These are phyloP conservation scores for Antechinus stuartii DNA, from an alignment of 2,113 vertebrate species.

Conservation along the genomic window DNA sequence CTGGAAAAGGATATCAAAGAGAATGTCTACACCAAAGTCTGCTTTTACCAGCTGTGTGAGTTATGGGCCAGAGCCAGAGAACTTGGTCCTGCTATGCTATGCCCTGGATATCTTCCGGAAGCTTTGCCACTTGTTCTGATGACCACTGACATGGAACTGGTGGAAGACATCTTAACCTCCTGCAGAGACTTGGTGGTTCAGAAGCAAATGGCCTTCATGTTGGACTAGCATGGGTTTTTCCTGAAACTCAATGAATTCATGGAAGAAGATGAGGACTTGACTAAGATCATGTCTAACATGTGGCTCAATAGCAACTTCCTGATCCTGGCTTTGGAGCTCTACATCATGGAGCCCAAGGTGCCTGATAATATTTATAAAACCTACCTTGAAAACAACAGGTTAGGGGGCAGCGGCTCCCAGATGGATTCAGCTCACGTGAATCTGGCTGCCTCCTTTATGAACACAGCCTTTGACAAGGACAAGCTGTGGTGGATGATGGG, in stretches of 20 bases:
- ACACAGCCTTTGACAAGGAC: slow-evolving; percentile 97
- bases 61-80: slow-evolving; percentile 97
- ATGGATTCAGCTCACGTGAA: slow-evolving; percentile 99
- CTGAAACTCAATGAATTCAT: slow-evolving; percentile 97
- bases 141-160: slow-evolving; percentile 97
- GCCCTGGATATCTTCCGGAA: slow-evolving; percentile 97
- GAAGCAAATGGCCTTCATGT: slow-evolving; percentile 99
- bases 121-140: slow-evolving; percentile 96
- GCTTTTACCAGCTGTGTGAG: slow-evolving; percentile 99
- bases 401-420: slow-evolving; percentile 96
- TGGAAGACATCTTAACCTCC: slow-evolving; percentile 98
- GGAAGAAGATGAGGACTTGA: slow-evolving; percentile 97
- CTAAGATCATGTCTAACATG: slow-evolving; percentile 99
- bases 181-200: slow-evolving; percentile 99
- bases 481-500: slow-evolving; percentile 97
- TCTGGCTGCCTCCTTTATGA: slow-evolving; percentile 97
- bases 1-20: slow-evolving; percentile 97
- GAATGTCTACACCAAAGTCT: slow-evolving; percentile 97
- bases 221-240: slow-evolving; percentile 97
- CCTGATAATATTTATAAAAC: slow-evolving; percentile 99
- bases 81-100: slow-evolving; percentile 94
- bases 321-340: slow-evolving; percentile 96
- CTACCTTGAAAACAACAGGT: slow-evolving; percentile 98
- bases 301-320: slow-evolving; percentile 99
- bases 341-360: slow-evolving; percentile 99